A percentile compares a stretch with the other conserved stretches of the same genome.
Evolutionary conservation across 2,113 vertebrate genomes (phyloP).

Genomic region (Plecotus auritus): DNA sequence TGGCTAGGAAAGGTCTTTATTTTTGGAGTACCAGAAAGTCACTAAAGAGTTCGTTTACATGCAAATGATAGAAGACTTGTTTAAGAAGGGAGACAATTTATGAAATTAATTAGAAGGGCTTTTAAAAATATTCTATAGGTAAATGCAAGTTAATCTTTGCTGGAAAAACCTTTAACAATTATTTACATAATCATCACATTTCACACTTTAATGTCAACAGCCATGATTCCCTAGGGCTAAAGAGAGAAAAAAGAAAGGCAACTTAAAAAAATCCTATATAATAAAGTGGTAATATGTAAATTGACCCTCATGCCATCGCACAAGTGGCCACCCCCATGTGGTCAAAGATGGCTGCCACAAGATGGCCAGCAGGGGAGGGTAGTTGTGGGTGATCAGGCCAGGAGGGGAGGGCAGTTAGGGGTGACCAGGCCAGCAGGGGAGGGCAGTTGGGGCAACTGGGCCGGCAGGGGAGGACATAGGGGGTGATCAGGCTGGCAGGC

Average conservation of each 20-base stretch:
- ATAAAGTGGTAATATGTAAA: too few relatives aligned
- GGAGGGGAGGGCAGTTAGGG: too few relatives aligned
- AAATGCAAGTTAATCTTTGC: not conserved
- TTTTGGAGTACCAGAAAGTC: not conserved
- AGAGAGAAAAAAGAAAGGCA: not conserved
- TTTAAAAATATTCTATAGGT: not conserved
- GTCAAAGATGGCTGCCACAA: too few relatives aligned
- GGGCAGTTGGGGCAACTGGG: too few relatives aligned
- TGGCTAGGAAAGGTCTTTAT: not conserved
- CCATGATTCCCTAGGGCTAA: not conserved
- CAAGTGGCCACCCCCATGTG: too few relatives aligned
- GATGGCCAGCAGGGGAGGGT: too few relatives aligned
- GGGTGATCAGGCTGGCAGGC: too few relatives aligned
- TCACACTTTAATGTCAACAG: not conserved
- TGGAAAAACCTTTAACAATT: slow-evolving; percentile 1
- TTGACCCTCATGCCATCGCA: too few relatives aligned
- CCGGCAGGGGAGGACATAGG: too few relatives aligned
- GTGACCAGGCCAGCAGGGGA: too few relatives aligned
- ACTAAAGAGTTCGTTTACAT: not conserved
- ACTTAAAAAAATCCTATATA: not conserved
- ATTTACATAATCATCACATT: not conserved
- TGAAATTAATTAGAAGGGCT: not conserved
- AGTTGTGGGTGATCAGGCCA: too few relatives aligned
- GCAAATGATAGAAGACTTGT: not conserved
- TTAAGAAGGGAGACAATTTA: not conserved